These are phyloP conservation scores for Melitaea cinxia DNA, from an alignment of 1,140 invertebrate species.

Conservation along the genomic window DNA sequence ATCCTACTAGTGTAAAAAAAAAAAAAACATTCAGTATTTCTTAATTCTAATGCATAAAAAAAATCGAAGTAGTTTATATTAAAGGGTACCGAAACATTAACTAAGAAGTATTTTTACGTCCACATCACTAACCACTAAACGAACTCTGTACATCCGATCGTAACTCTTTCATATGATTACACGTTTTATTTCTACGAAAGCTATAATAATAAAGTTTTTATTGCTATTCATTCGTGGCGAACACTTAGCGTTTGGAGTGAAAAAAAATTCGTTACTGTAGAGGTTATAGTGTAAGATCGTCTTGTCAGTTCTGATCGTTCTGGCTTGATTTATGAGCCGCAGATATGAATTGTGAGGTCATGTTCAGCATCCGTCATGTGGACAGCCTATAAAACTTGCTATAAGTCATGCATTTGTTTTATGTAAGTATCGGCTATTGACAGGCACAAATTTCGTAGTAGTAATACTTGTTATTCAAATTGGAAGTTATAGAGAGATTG, in stretches of 20 bases:
- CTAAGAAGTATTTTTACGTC: slow-evolving; percentile 19
- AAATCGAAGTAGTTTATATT: not conserved
- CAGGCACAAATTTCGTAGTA: slow-evolving; percentile 46
- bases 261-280: slow-evolving; percentile 52
- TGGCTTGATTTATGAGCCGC: slow-evolving; percentile 68
- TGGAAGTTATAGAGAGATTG: slow-evolving; percentile 7
- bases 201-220: slow-evolving; percentile 78
- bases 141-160: slow-evolving; percentile 30
- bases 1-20: too few relatives aligned
- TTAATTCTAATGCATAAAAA: not conserved
- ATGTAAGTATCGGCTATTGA: slow-evolving; percentile 58
- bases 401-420: slow-evolving; percentile 61
- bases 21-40: too few relatives aligned
- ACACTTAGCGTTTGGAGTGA: slow-evolving; percentile 51
- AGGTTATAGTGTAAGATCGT: slow-evolving; percentile 64
- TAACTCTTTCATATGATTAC: slow-evolving; percentile 58
- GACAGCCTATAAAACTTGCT: slow-evolving; percentile 64
- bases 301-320: slow-evolving; percentile 71
- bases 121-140: slow-evolving; percentile 26
- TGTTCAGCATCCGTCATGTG: slow-evolving; percentile 68
- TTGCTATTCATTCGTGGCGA: slow-evolving; percentile 63
- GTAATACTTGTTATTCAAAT: slow-evolving; percentile 35
- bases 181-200: slow-evolving; percentile 70
- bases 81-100: not conserved
- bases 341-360: slow-evolving; percentile 73